Evolutionary conservation across 2,113 vertebrate species (phyloP).

Genomic region (Cyprinodon variegatus): DNA sequence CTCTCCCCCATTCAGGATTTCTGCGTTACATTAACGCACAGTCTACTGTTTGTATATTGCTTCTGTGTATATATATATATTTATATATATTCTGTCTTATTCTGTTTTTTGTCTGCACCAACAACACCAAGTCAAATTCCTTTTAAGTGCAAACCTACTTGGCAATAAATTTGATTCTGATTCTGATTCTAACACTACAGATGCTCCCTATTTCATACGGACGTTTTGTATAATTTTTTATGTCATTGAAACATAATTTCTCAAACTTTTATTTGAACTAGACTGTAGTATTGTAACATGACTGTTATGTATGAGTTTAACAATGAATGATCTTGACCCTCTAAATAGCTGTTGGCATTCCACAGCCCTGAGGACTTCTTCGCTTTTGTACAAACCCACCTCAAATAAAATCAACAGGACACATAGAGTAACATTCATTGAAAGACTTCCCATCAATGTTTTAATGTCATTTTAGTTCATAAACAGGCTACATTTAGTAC

Average conservation of each 20-base stretch:
- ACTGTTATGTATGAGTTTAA: neutral
- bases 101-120: too few species aligned
- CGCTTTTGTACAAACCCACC: neutral
- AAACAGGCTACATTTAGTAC: neutral
- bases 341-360: neutral
- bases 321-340: neutral
- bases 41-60: too few species aligned
- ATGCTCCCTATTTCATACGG: too few species aligned
- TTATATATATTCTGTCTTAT: too few species aligned
- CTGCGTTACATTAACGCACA: too few species aligned
- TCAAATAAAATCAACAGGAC: neutral
- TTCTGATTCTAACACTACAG: too few species aligned
- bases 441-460: neutral
- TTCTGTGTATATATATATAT: too few species aligned
- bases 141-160: too few species aligned
- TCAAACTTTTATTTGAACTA: conserved; percentile 9
- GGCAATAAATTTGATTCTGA: too few species aligned
- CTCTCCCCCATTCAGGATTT: too few species aligned
- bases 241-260: neutral
- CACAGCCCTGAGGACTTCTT: neutral
- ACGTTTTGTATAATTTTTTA: neutral
- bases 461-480: neutral
- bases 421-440: neutral
- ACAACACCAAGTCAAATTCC: too few species aligned
- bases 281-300: neutral